Conservation (phyloP, 2,113 vertebrate genomes). For the Pelecanoides urinatrix region DNA sequence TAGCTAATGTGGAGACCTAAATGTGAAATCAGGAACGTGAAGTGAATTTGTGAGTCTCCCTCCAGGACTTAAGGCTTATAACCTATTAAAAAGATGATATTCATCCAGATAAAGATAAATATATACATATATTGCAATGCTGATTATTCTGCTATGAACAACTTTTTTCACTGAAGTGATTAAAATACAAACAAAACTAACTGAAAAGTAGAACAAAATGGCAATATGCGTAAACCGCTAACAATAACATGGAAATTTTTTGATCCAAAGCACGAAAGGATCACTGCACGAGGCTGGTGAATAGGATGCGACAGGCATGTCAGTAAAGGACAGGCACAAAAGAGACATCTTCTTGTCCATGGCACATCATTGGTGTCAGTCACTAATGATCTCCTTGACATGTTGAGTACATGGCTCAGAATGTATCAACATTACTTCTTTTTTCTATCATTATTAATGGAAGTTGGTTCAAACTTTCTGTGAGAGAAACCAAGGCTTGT, state of each 20-base stretch:
- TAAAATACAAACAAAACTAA: not conserved
- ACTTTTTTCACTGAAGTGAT: not conserved
- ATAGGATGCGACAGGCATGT: slow-evolving; percentile 18
- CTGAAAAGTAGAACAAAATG: not conserved
- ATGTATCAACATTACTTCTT: not conserved
- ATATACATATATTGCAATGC: not conserved
- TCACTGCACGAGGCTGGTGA: not conserved
- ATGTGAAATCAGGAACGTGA: not conserved
- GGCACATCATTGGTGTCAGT: slow-evolving; percentile 34
- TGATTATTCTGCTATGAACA: not conserved
- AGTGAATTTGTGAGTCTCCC: not conserved
- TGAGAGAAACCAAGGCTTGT: not conserved
- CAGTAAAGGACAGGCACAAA: not conserved
- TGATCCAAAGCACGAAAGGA: not conserved
- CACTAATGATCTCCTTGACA: slow-evolving; percentile 12
- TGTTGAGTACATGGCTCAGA: not conserved
- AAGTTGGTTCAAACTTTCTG: not conserved
- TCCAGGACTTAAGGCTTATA: not conserved
- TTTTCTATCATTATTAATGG: not conserved
- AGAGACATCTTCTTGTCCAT: slow-evolving; percentile 4
- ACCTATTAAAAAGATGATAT: not conserved
- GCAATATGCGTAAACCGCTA: not conserved
- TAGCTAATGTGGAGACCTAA: not conserved
- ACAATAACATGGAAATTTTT: not conserved
- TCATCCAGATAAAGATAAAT: not conserved